These are phyloP conservation scores for Megastigmus dorsalis DNA, from an alignment of 2,888 invertebrate species.

Conservation along the genomic window DNA sequence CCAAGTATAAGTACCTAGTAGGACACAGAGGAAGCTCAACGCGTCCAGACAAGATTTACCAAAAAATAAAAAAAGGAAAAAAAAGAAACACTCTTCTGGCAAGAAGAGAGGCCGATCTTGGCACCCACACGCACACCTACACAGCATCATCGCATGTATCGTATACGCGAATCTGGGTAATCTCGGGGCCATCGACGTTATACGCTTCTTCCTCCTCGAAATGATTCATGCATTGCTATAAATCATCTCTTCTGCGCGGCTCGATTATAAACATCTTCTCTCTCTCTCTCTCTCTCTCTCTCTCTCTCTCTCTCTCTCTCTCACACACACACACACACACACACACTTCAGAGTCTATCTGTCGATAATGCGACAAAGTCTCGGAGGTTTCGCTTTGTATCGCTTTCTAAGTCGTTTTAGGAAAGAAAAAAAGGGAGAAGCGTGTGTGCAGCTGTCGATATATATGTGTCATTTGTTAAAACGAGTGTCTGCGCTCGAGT, in stretches of 20 bases:
- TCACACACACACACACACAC: too few species aligned
- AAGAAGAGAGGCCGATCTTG: neutral
- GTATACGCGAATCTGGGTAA: conserved; percentile 48
- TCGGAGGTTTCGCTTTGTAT: neutral
- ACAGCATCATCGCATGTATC: conserved; percentile 23
- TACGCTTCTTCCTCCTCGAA: conserved; percentile 39
- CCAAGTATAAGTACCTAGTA: conserved; percentile 7
- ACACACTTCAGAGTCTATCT: neutral
- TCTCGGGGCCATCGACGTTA: conserved; percentile 28
- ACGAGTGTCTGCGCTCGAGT: neutral
- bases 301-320: too few species aligned
- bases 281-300: too few species aligned
- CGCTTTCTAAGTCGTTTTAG: neutral
- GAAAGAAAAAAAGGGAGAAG: too few species aligned
- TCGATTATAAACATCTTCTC: conserved; percentile 49
- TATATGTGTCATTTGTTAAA: neutral
- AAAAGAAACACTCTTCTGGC: neutral
- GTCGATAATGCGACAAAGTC: neutral
- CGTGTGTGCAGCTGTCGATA: conserved; percentile 27
- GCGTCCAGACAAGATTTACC: neutral
- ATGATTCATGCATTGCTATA: conserved; percentile 42
- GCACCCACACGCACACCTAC: conserved; percentile 10
- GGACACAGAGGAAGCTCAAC: neutral
- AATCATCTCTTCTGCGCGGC: conserved; percentile 46
- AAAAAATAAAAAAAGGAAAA: neutral